Evolutionary conservation across 1,140 invertebrate genomes (phyloP).

Genomic region (Berghia stephanieae): DNA sequence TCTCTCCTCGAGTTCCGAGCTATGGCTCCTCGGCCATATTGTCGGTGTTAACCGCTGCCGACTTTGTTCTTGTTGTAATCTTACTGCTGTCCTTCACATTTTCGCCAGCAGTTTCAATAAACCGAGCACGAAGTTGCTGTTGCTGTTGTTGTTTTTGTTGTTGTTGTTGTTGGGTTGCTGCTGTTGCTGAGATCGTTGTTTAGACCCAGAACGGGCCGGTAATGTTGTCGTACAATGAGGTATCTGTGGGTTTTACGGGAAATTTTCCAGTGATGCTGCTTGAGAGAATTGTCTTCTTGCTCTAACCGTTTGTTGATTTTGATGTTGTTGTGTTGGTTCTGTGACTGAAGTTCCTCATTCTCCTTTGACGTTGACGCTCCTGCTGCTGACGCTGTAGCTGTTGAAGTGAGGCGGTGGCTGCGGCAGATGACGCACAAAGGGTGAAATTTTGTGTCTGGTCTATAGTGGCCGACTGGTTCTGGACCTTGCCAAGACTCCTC

Average conservation of each 20-base stretch:
- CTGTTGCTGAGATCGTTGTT: neutral
- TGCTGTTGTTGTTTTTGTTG: neutral
- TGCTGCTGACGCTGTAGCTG: constrained; percentile 3
- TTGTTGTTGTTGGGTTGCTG: neutral
- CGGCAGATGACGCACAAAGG: constrained; percentile 10
- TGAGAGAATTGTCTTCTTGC: neutral
- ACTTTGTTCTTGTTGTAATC: too few relatives aligned
- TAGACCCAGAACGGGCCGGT: neutral
- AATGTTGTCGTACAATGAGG: neutral
- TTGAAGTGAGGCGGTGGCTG: neutral
- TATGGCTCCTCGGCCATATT: constrained; percentile 48
- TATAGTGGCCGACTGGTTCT: constrained; percentile 25
- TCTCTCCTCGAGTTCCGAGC: constrained; percentile 28
- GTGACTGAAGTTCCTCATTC: neutral
- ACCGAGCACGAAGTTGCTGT: too few relatives aligned
- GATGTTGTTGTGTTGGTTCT: neutral
- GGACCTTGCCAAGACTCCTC: constrained; percentile 48
- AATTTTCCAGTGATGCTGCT: neutral
- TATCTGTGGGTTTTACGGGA: neutral
- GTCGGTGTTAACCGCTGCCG: neutral
- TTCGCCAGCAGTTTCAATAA: too few relatives aligned
- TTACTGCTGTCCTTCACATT: too few relatives aligned
- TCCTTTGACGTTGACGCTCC: constrained; percentile 16
- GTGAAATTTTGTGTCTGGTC: constrained; percentile 25
- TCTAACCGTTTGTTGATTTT: constrained; percentile 21